Conservation (phyloP, 2,888 invertebrate genomes). For the Sialis fuliginosa region DNA sequence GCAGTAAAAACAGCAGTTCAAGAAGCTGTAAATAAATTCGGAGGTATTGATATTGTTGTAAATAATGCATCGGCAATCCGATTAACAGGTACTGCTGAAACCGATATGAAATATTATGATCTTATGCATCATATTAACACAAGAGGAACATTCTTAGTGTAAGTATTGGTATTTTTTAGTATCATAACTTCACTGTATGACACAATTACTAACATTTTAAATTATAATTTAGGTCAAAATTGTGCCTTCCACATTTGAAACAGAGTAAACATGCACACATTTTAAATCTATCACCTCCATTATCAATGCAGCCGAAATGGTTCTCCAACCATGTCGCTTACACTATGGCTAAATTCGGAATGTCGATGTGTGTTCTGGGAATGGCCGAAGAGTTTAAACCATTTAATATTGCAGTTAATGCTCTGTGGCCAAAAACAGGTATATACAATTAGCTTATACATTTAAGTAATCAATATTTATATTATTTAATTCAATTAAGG, state of each 20-base stretch:
- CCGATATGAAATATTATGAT: conserved; percentile 93
- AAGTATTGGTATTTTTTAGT: conserved; percentile 21
- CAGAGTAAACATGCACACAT: conserved; percentile 86
- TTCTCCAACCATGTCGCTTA: conserved; percentile 86
- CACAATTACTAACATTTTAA: conserved; percentile 4
- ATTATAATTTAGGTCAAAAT: conserved; percentile 54
- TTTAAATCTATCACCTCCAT: conserved; percentile 85
- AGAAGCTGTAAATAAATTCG: conserved; percentile 67
- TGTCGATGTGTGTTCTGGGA: conserved; percentile 96
- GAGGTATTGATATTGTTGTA: conserved; percentile 85
- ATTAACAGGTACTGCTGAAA: conserved; percentile 59
- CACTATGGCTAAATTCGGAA: conserved; percentile 96
- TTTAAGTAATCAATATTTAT: too few species aligned
- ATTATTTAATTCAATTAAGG: too few species aligned
- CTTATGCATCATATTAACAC: conserved; percentile 91
- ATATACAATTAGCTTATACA: conserved; percentile 6
- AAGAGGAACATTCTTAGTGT: conserved; percentile 89
- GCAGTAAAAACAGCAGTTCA: conserved; percentile 55
- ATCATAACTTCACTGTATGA: conserved; percentile 6
- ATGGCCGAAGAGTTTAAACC: conserved; percentile 87
- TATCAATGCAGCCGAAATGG: conserved; percentile 80
- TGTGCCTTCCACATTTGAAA: conserved; percentile 71
- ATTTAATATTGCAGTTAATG: conserved; percentile 79
- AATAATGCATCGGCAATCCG: conserved; percentile 96
- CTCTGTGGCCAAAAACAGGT: conserved; percentile 92